Percentiles rank a stretch among this genome's conserved stretches.
These are phyloP conservation scores for Periparus ater DNA, from an alignment of 2,797 vertebrate genomes.

Conservation along the genomic window DNA sequence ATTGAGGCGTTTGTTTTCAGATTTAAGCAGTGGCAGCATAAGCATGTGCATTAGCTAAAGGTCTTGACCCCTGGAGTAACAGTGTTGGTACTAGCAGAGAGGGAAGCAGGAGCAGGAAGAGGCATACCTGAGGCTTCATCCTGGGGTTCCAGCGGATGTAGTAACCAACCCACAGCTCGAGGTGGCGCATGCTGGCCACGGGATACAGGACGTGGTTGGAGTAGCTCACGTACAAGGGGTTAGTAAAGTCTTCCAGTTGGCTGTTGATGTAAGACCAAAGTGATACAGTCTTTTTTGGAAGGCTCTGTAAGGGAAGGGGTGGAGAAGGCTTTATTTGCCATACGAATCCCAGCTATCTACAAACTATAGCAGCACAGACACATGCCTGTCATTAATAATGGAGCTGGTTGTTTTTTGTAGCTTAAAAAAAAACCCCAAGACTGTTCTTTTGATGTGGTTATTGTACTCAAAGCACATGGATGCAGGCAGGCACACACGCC, in stretches of 20 bases:
- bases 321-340: slow-evolving; percentile 22
- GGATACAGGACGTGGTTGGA: slow-evolving; percentile 94
- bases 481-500: not conserved
- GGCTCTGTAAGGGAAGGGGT: slow-evolving; percentile 77
- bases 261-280: slow-evolving; percentile 98
- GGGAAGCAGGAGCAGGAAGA: not conserved
- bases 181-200: slow-evolving; percentile 94
- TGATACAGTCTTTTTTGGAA: slow-evolving; percentile 90
- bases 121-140: slow-evolving; percentile 90
- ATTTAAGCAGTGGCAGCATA: not conserved
- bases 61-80: not conserved
- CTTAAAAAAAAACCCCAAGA: not conserved
- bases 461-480: not conserved
- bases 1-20: not conserved
- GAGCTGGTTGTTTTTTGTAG: not conserved
- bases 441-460: not conserved
- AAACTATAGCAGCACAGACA: not conserved
- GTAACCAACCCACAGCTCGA: slow-evolving; percentile 97
- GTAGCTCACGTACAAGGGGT: slow-evolving; percentile 93
- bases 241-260: slow-evolving; percentile 94
- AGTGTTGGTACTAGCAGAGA: accelerated
- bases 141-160: slow-evolving; percentile 98
- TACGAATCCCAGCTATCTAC: not conserved
- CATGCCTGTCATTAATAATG: not conserved
- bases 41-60: not conserved